Conservation (phyloP, 2,888 invertebrate genomes). For the Orthosia gothica region DNA sequence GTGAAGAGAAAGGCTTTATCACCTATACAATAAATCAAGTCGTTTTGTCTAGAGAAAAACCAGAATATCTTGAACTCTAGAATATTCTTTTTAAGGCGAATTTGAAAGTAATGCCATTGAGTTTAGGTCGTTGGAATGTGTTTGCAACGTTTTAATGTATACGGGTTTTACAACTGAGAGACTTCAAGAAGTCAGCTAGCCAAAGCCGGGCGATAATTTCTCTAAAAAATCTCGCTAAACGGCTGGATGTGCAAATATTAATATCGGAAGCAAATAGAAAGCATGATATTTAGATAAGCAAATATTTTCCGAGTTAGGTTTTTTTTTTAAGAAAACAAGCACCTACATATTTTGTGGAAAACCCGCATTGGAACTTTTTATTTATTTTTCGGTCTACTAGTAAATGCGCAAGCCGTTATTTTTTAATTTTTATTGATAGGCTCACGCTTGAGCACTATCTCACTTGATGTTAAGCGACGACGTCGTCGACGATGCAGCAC, state of each 20-base stretch:
- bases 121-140: conserved; percentile 4
- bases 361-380: conserved; percentile 24
- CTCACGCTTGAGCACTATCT: no score
- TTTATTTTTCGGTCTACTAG: conserved; percentile 9
- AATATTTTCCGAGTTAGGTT: conserved; percentile 26
- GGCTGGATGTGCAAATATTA: conserved; percentile 63
- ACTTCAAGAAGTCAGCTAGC: conserved; percentile 47
- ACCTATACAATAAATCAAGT: conserved; percentile 67
- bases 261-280: conserved; percentile 77
- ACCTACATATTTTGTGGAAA: conserved; percentile 10
- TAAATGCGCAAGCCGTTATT: background rate
- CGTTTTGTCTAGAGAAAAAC: conserved; percentile 54
- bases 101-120: conserved; percentile 32
- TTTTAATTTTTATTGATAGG: no score
- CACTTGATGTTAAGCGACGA: no score
- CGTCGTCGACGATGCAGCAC: no score
- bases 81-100: conserved; percentile 24
- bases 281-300: conserved; percentile 66
- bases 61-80: conserved; percentile 31
- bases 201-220: conserved; percentile 64
- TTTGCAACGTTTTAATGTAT: conserved; percentile 5
- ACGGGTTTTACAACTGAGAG: conserved; percentile 38
- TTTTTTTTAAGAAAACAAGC: conserved; percentile 40
- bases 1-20: conserved; percentile 72
- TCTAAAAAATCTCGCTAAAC: conserved; percentile 69